Base-by-base conservation (phyloP, 1,140 invertebrate species). In the Euura saliciscinereae region DNA sequence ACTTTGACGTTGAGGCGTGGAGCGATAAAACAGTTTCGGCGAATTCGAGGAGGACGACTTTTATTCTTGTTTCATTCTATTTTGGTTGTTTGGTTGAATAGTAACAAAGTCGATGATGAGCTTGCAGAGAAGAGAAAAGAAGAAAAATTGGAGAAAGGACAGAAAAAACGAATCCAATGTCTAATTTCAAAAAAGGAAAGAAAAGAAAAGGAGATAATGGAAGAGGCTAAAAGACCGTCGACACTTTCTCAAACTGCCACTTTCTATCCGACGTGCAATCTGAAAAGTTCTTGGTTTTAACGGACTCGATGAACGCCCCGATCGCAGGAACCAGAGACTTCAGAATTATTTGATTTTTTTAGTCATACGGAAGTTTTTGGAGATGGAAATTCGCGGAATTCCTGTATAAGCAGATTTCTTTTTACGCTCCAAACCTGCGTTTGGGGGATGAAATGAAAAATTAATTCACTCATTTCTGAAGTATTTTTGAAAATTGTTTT, bases 251-350 rank as follows among this genome's bases (percentile, higher is more conserved):
- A 59, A 59, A 59, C 51, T 59, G 51, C 51, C 51, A 59, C 51
- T 59, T 59, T n/a, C 51, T 59, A 59, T 59, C 51, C 51, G 51
- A 59, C 51, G 51, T 59, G 51, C 51, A 59, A 59, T 59, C 51
- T 59, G 51, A 59, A 59, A 59, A 59, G 51, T 59, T 59, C n/a
- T 59, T 59, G n/a, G 51, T 59, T 59, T 59, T n/a, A 59, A n/a
- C 8, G 8, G 51, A 59, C 51, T 59, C 51, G 51, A 59, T 59
- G 51, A 59, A 59, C 51, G 5, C n/a, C n/a, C n/a, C 51, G 51
- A 59, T 59, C 51, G n/a, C n/a, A n/a, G n/a, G n/a, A n/a, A n/a
- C n/a, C n/a, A n/a, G n/a, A n/a, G n/a, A n/a, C n/a, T n/a, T n/a
- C n/a, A n/a, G n/a, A n/a, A n/a, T n/a, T n/a, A n/a, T n/a, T n/a